Conservation (phyloP, 2,113 vertebrate genomes). For the Sula dactylatra region DNA sequence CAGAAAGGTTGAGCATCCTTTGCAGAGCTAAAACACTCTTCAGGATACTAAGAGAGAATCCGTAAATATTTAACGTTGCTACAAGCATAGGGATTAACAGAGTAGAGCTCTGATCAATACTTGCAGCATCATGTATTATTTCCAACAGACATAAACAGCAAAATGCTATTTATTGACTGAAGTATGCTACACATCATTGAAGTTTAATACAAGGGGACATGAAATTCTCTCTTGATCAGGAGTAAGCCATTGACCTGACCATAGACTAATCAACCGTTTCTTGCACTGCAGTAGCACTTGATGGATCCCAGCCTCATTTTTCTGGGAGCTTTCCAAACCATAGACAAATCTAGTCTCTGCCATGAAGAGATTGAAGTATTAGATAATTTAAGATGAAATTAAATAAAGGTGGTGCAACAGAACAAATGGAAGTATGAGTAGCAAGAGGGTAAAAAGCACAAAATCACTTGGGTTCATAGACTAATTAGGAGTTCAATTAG, state of each 20-base stretch:
- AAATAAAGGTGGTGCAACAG: not conserved
- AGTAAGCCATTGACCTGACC: not conserved
- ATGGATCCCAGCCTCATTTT: not conserved
- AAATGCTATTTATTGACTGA: slow-evolving; percentile 43
- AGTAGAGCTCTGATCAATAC: slow-evolving; percentile 41
- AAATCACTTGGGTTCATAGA: not conserved
- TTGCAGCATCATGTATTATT: slow-evolving; percentile 30
- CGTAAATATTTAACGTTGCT: slow-evolving; percentile 11
- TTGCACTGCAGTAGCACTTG: not conserved
- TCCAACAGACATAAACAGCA: not conserved
- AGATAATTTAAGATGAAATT: not conserved
- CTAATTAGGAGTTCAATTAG: not conserved
- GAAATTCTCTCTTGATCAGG: slow-evolving; percentile 9
- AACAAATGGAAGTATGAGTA: not conserved
- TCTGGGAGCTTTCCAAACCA: not conserved
- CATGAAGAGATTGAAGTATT: slow-evolving; percentile 22
- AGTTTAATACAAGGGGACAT: slow-evolving; percentile 8
- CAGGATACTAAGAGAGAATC: slow-evolving; percentile 20
- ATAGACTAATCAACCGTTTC: not conserved
- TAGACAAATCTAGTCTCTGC: slow-evolving; percentile 9
- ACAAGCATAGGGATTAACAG: slow-evolving; percentile 44
- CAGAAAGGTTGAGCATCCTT: not conserved
- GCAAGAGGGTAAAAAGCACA: not conserved
- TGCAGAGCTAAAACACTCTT: not conserved
- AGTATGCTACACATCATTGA: slow-evolving; percentile 23